phyloP scores from a whole-genome alignment of 1,140 invertebrate genomes.

The Polypedilum pembai region DNA sequence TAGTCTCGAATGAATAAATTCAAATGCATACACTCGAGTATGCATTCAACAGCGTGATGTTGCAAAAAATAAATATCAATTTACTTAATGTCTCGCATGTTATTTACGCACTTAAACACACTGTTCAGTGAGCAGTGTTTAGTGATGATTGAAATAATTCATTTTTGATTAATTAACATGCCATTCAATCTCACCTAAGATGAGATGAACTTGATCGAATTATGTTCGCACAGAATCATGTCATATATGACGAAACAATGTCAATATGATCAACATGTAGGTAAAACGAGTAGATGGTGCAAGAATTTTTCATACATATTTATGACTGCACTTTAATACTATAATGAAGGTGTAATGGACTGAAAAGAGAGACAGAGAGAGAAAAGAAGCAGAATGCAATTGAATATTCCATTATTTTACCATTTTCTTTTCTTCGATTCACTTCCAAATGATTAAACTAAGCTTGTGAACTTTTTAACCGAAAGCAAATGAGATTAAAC shows the following conservation, averaged over 20 bases:
- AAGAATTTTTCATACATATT: conserved; percentile 14
- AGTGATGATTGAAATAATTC: conserved; percentile 9
- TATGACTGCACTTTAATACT: not conserved
- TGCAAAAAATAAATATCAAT: conserved; percentile 19
- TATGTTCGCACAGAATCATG: not conserved
- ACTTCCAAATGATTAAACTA: no score
- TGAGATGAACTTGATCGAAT: conserved; percentile 3
- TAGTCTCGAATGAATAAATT: not conserved
- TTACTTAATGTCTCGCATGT: conserved; percentile 6
- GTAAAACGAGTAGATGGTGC: not conserved
- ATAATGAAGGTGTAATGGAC: not conserved
- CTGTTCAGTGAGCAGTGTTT: not conserved
- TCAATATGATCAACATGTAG: not conserved
- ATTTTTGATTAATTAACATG: conserved; percentile 1
- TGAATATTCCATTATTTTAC: no score
- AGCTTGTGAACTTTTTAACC: no score
- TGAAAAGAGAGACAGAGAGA: not conserved
- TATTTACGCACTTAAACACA: conserved; percentile 5
- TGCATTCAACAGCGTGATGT: not conserved
- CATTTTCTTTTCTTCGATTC: no score
- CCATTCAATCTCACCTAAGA: not conserved
- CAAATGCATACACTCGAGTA: no score
- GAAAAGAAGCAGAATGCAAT: not conserved
- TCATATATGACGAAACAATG: not conserved
- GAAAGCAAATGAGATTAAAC: no score